These are phyloP conservation scores for Hemiscyllium ocellatum DNA, from an alignment of 2,113 vertebrate genomes.

Conservation along the genomic window DNA sequence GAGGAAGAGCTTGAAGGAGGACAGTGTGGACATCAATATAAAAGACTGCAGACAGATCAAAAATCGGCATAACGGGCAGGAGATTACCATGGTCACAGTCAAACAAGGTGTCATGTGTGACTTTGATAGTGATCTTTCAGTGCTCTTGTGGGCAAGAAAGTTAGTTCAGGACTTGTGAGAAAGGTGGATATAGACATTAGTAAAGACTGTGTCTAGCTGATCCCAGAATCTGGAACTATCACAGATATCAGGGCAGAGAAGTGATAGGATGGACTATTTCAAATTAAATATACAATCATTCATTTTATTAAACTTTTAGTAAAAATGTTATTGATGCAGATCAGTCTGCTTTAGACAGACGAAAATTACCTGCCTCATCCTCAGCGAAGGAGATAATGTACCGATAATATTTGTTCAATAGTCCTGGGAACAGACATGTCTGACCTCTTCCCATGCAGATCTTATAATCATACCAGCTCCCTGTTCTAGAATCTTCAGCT, in stretches of 20 bases:
- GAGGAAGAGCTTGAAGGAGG: background rate
- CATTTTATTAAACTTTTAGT: background rate
- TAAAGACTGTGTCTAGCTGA: background rate
- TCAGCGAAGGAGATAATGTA: conserved; percentile 93
- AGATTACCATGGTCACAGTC: background rate
- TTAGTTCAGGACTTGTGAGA: background rate
- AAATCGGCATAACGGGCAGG: background rate
- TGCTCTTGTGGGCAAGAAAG: background rate
- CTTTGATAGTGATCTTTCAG: background rate
- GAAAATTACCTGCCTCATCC: conserved; percentile 82
- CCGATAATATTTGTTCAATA: conserved; percentile 87
- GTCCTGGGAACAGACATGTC: conserved; percentile 80
- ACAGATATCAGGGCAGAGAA: background rate
- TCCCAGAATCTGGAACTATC: background rate
- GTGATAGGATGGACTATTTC: background rate
- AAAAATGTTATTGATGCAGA: background rate
- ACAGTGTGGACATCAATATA: background rate
- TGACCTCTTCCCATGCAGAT: conserved; percentile 85
- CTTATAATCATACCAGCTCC: conserved; percentile 76
- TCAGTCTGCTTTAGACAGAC: conserved; percentile 12
- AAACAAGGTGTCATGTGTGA: background rate
- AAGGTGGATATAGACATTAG: background rate
- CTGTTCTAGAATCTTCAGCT: conserved; percentile 33
- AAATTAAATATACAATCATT: background rate
- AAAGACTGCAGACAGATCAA: background rate